Evolutionary conservation across 2,113 vertebrate genomes (phyloP), one percentile per base, ranked within the genome.

Genomic region (Cisticola juncidis): DNA sequence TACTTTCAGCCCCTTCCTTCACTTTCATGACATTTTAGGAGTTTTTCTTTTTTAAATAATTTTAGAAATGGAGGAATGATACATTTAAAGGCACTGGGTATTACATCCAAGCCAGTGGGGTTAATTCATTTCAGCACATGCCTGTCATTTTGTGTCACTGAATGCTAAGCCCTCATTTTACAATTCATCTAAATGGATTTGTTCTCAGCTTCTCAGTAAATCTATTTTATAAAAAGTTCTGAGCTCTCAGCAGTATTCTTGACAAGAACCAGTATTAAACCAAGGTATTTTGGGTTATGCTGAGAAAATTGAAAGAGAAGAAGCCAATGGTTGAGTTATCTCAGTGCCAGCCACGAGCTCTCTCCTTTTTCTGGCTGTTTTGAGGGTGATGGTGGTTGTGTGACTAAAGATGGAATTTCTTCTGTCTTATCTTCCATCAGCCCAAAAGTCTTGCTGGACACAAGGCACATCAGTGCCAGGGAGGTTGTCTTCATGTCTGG

Each of bases 171-270:
- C 57, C 70, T 96, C 61, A 38, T 90, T 97, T 97, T 85, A 45
- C 73, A 89, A 85, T 95, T 96, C 87, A 77, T 92, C 87, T 92
- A 89, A 96, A 90, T 95, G 90, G 84, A 91, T 94, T 94, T 82
- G 85, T 62, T 89, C 91, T 33, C 58, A 77, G 56, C 78, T 89
- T 71, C 69, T 40, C 47, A 53, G 80, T 91, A 88, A 95, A 94
- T 71, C 68, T 88, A 44, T 81, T 93, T 93, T 88, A 66, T 77
- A 62, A 78, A 80, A 94, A 81, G 56, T 88, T 86, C 76, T 90
- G 80, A 92, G 91, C 64, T 83, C 88, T 95, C 86, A 94, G 91
- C 64, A 92, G 80, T 58, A 14, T 58, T 88, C 66, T 65, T 88
- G 38, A 80, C 62, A 92, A 90, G 80, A 88, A 44, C 40, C 51